Evolutionary conservation across 37 sponge, comb jelly and placozoan species (phyloP).

Genomic region (Petrosia ficiformis): DNA sequence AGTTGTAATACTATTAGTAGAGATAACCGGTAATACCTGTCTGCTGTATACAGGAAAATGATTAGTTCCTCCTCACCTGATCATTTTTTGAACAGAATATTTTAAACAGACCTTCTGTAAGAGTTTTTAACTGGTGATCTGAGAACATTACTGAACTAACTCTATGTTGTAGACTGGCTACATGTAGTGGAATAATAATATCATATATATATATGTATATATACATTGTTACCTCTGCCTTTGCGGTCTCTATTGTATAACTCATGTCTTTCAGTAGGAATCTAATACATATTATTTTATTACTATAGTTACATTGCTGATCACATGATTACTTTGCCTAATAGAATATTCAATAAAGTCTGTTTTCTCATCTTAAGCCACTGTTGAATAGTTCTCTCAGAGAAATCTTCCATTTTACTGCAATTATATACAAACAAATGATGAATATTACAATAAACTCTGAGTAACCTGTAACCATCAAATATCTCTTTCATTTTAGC

Average conservation of each 20-base stretch:
- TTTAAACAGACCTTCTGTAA: slow-evolving; percentile 18
- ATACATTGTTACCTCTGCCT: neutral
- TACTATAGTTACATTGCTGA: neutral
- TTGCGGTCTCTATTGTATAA: neutral
- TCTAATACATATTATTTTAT: neutral
- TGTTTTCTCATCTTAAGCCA: neutral
- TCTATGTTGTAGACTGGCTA: slow-evolving; percentile 29
- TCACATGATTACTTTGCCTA: neutral
- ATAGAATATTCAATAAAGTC: neutral
- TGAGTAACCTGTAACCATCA: too few relatives aligned
- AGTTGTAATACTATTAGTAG: slow-evolving; percentile 26
- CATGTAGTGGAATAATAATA: neutral
- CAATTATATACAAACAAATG: too few relatives aligned
- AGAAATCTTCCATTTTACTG: slow-evolving; percentile 1
- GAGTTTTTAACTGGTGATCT: slow-evolving; percentile 23
- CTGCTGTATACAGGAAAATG: neutral
- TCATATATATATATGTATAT: neutral
- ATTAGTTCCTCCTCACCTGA: too few relatives aligned
- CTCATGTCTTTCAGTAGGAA: neutral
- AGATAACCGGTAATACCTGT: neutral
- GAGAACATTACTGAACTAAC: slow-evolving; percentile 14
- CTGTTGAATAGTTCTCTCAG: neutral
- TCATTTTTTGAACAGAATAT: slow-evolving; percentile 30
- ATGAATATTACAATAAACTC: too few relatives aligned
- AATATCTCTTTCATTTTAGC: too few relatives aligned